Evolutionary conservation across 2,797 vertebrate species (phyloP).

Genomic region (Prionace glauca): DNA sequence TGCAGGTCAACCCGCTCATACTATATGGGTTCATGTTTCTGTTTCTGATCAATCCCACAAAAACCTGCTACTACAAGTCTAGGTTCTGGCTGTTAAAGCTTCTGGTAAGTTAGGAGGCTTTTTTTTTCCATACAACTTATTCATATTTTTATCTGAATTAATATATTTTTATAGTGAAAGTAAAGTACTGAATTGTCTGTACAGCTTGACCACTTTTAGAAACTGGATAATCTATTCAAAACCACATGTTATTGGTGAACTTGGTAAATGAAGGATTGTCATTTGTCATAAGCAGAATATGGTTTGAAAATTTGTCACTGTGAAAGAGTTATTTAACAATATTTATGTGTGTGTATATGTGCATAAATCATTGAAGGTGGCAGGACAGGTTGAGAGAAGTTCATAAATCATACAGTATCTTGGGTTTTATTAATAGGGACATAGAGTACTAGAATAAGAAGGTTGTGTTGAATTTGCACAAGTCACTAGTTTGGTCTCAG

Average conservation of each 20-base stretch:
- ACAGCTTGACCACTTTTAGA: constrained; percentile 8
- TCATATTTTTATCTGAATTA: neutral
- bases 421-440: no score
- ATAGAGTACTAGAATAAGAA: no score
- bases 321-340: neutral
- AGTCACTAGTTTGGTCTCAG: no score
- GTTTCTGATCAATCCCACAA: constrained; percentile 96
- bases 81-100: constrained; percentile 97
- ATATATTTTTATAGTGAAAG: neutral
- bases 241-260: neutral
- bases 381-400: no score
- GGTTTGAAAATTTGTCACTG: neutral
- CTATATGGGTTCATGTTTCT: constrained; percentile 92
- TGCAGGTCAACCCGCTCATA: constrained; percentile 86
- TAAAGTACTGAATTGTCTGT: neutral
- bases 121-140: neutral
- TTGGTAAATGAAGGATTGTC: neutral
- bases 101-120: constrained; percentile 64
- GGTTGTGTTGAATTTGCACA: no score
- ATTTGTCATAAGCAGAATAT: neutral
- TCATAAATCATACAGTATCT: no score
- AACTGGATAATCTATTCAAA: neutral
- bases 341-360: neutral
- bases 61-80: constrained; percentile 98
- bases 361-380: no score